Conservation (phyloP, 2,113 vertebrate genomes). For the Gobius niger region DNA sequence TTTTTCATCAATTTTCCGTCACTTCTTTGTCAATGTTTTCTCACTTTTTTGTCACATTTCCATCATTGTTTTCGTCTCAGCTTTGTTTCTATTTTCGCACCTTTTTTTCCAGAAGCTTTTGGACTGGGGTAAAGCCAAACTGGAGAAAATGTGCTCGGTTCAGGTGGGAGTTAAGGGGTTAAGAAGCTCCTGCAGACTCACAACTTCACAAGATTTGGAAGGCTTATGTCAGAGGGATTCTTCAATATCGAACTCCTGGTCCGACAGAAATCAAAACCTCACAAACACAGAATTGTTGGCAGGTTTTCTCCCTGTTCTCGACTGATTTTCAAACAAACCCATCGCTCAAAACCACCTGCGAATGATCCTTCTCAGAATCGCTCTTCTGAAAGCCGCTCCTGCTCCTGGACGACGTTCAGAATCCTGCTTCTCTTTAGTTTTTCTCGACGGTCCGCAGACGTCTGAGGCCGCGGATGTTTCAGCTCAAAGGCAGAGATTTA, state of each 20-base stretch:
- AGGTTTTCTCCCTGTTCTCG: slow-evolving; percentile 1
- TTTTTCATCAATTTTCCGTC: no score
- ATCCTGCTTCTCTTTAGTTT: background rate
- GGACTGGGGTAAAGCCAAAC: no score
- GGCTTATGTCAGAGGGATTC: background rate
- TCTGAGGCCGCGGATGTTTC: background rate
- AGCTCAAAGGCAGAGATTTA: slow-evolving; percentile 10
- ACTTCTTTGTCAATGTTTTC: no score
- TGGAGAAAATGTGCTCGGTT: no score
- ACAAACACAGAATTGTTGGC: background rate
- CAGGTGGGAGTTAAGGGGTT: no score
- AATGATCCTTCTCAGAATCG: slow-evolving; percentile 34
- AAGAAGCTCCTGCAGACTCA: no score
- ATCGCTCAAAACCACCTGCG: background rate
- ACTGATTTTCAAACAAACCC: slow-evolving; percentile 6
- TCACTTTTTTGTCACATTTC: no score
- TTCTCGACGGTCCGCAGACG: background rate
- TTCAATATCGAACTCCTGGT: background rate
- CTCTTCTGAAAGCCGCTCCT: slow-evolving; percentile 25
- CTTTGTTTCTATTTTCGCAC: no score
- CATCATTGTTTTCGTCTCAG: no score
- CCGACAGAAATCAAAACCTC: no score
- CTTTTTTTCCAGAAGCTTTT: no score
- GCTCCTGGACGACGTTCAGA: background rate
- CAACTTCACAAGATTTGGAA: no score